phyloP scores from a whole-genome alignment of 2,888 invertebrate genomes.

The Polymixis lichenea region DNA sequence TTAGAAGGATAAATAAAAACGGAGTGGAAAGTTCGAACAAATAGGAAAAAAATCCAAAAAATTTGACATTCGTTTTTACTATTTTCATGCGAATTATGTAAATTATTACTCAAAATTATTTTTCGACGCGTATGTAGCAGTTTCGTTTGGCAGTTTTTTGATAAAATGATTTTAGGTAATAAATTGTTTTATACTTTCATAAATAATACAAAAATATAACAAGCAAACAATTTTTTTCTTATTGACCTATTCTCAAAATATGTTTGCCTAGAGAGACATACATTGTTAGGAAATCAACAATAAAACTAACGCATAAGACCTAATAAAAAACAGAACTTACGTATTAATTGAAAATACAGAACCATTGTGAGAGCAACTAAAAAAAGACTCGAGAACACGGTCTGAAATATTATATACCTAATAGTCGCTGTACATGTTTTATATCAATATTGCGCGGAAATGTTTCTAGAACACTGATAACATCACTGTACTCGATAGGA shows the following conservation, averaged over 20 bases:
- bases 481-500: slow-evolving; percentile 3
- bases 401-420: slow-evolving; percentile 41
- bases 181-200: no score
- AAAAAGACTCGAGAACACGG: slow-evolving; percentile 42
- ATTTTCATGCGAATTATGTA: no score
- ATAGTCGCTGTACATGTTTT: slow-evolving; percentile 35
- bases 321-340: slow-evolving; percentile 42
- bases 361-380: slow-evolving; percentile 3
- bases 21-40: neutral
- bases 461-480: slow-evolving; percentile 1
- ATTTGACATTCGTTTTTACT: no score
- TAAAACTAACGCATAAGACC: neutral
- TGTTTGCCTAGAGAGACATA: neutral
- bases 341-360: slow-evolving; percentile 23
- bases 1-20: neutral
- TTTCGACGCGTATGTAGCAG: no score
- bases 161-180: neutral
- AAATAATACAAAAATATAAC: no score
- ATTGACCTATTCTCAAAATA: neutral
- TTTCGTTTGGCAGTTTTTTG: neutral
- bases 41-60: neutral
- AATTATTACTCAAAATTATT: no score
- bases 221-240: no score
- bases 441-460: neutral
- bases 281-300: neutral